Conservation (phyloP, 2,797 vertebrate genomes). For the Spinibarbus caldwelli region DNA sequence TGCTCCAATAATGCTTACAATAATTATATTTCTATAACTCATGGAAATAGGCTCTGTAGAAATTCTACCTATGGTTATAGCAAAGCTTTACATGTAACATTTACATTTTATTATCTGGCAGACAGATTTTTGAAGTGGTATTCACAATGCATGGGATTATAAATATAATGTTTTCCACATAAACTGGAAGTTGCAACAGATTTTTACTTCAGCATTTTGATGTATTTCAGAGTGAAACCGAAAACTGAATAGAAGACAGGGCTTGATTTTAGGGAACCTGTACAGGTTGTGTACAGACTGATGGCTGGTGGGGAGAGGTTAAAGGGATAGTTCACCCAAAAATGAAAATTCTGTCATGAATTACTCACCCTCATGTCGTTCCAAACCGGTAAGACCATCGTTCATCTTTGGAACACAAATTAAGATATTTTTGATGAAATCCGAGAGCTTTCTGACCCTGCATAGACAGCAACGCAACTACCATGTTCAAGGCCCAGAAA, state of each 20-base stretch:
- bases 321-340: not conserved
- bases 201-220: not conserved
- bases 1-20: not conserved
- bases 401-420: not conserved
- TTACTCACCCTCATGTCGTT: not conserved
- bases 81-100: not conserved
- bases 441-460: not conserved
- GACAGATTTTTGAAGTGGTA: not conserved
- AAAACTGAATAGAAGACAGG: not conserved
- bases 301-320: not conserved
- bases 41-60: not conserved
- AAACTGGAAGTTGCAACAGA: not conserved
- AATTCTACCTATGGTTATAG: not conserved
- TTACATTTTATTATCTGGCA: not conserved
- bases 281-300: not conserved
- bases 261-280: not conserved
- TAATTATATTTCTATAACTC: constrained; percentile 1
- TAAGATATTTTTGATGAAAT: not conserved
- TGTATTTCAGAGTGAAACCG: not conserved
- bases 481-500: not conserved
- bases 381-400: not conserved
- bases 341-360: not conserved
- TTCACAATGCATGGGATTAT: not conserved
- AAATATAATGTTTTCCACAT: not conserved
- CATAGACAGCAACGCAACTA: no score